Base-by-base conservation (phyloP, 2,888 invertebrate genomes). In the Agrenia bidenticulata region DNA sequence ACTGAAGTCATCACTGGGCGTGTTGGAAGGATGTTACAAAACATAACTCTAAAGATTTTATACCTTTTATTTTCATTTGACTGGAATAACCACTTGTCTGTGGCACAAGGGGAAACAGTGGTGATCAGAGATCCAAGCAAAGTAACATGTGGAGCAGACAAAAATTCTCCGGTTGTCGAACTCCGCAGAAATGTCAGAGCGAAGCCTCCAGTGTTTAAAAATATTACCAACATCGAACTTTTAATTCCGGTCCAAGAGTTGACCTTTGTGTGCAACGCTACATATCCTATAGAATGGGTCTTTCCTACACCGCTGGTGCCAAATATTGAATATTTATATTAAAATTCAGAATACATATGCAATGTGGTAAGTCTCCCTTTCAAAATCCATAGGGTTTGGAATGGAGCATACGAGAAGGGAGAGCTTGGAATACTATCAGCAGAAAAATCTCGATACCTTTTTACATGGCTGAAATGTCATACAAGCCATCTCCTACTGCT, bases 261-360 rank as follows among this genome's bases (percentile, higher is more conserved):
- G 1, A 21, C 17, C 1, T 59, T 67, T 41, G 41, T 42, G 21
- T 67, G 67, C 23, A 64, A 64, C 53, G 64, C 63, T 11, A 50
- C 67, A 0, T 67, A 61, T 63, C 67, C 67, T 1, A 27, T 67
- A 7, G 67, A 67, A 41, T 64, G 63, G 63, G 41, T 67, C 13
- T 63, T 41, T 45, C 23, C 24, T n/a, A 17, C 42, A 27, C 1
- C 27, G 13, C 61, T 32, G 32, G 32, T 32, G 11, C 32, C 32
- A 4, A 39, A 37, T 37, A 21, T 37, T 24, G 32, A 32, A 7
- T 11, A 32, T 32, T 32, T 11, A 7, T 15, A 41, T 23, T 2
- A 23, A 39, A 21, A 21, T 21, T 9, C 23, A 23, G 15, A 7
- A 4, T 53, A 7, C 23, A 42, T 42, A 1, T 13, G 19, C 11